Evolutionary conservation across 2,797 vertebrate genomes (phyloP).

Genomic region (Meda fulgida): DNA sequence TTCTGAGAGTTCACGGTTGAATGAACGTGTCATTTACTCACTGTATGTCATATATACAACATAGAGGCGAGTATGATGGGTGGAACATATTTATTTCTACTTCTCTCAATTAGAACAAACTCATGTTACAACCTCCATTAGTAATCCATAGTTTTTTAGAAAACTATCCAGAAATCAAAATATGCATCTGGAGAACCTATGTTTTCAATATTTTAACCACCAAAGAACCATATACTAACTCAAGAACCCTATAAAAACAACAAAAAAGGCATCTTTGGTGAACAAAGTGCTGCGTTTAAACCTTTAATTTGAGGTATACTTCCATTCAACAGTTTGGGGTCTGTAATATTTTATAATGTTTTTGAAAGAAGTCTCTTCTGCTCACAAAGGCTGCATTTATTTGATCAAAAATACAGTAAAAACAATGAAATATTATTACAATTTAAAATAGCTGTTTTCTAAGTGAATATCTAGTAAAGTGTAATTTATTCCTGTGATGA

Average conservation of each 20-base stretch:
- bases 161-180: no score
- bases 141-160: neutral
- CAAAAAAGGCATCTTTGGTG: no score
- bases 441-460: neutral
- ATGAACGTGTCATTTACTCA: neutral
- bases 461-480: neutral
- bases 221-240: neutral
- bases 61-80: neutral
- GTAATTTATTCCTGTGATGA: neutral
- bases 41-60: no score
- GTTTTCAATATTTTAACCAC: neutral
- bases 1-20: neutral
- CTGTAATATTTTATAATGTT: no score
- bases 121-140: neutral
- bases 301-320: no score
- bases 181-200: no score
- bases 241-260: neutral
- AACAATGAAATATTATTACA: neutral
- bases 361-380: no score
- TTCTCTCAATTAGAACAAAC: neutral
- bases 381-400: neutral
- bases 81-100: neutral
- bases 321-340: no score
- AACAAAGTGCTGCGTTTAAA: no score
- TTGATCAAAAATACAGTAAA: neutral